Evolutionary conservation across 2,888 invertebrate genomes (phyloP).

Genomic region (Drosophila nr. fundita): DNA sequence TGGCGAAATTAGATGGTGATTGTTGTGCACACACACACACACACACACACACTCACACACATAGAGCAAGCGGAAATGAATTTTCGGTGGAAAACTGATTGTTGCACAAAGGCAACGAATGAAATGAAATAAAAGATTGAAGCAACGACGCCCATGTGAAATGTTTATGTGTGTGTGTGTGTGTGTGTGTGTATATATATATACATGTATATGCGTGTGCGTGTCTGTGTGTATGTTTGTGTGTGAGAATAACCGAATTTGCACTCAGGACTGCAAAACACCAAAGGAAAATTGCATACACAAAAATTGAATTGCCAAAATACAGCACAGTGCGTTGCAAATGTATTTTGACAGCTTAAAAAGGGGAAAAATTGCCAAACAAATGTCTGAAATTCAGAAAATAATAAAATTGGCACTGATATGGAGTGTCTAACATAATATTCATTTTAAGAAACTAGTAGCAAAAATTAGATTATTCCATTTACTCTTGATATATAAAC

Average conservation of each 20-base stretch:
- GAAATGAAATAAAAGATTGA: constrained; percentile 57
- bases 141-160: constrained; percentile 13
- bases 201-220: constrained; percentile 24
- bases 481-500: not conserved
- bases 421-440: too few relatives aligned
- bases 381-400: not conserved
- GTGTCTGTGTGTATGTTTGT: constrained; percentile 8
- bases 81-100: constrained; percentile 76
- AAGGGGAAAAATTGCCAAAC: not conserved
- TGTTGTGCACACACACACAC: constrained; percentile 43
- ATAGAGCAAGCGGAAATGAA: constrained; percentile 70
- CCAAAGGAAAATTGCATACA: constrained; percentile 56
- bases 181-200: constrained; percentile 1
- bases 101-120: constrained; percentile 68
- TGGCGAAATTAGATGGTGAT: constrained; percentile 66
- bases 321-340: constrained; percentile 39
- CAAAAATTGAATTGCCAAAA: constrained; percentile 53
- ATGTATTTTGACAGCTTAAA: not conserved
- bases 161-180: constrained; percentile 17
- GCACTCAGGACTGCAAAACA: constrained; percentile 37
- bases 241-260: constrained; percentile 50
- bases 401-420: not conserved
- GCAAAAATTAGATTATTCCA: not conserved
- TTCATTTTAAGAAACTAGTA: too few relatives aligned
- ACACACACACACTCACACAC: constrained; percentile 13